phyloP scores from a whole-genome alignment of 2,797 vertebrate species.

The Gallirallus australis region DNA sequence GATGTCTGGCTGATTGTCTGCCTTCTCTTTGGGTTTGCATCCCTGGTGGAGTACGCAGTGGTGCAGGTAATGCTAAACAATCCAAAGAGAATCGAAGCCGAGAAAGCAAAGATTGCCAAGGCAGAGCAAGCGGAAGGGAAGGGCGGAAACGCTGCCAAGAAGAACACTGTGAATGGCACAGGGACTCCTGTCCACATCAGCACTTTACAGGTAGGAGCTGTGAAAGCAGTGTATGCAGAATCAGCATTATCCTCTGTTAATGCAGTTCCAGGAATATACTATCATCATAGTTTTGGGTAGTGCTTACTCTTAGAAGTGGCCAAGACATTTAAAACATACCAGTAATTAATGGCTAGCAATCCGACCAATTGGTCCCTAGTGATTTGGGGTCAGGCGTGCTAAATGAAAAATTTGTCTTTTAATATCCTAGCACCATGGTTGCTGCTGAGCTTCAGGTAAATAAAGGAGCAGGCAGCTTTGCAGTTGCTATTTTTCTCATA shows the following conservation, averaged over 20 bases:
- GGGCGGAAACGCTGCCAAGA: constrained; percentile 82
- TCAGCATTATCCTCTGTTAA: background rate
- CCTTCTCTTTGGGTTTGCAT: constrained; percentile 97
- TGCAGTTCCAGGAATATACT: background rate
- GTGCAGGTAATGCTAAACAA: constrained; percentile 99
- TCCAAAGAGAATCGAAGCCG: constrained; percentile 93
- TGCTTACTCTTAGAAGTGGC: background rate
- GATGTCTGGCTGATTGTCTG: constrained; percentile 99
- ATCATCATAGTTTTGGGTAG: background rate
- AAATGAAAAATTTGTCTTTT: constrained; percentile 5
- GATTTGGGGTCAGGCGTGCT: background rate
- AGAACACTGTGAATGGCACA: constrained; percentile 92
- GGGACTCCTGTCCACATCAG: constrained; percentile 96
- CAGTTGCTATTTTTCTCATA: constrained; percentile 32
- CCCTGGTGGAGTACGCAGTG: constrained; percentile 96
- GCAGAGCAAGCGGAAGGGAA: constrained; percentile 91
- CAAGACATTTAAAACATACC: background rate
- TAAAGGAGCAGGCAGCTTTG: constrained; percentile 31
- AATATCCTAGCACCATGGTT: background rate
- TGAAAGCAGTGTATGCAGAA: background rate
- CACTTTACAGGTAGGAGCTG: constrained; percentile 90
- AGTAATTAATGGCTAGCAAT: background rate
- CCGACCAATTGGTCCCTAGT: background rate
- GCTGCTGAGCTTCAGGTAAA: constrained; percentile 41
- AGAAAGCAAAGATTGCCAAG: constrained; percentile 93